Evolutionary conservation across 2,113 vertebrate genomes (phyloP), one percentile per base, ranked within the genome.

Genomic region (Pycnonotus jocosus): DNA sequence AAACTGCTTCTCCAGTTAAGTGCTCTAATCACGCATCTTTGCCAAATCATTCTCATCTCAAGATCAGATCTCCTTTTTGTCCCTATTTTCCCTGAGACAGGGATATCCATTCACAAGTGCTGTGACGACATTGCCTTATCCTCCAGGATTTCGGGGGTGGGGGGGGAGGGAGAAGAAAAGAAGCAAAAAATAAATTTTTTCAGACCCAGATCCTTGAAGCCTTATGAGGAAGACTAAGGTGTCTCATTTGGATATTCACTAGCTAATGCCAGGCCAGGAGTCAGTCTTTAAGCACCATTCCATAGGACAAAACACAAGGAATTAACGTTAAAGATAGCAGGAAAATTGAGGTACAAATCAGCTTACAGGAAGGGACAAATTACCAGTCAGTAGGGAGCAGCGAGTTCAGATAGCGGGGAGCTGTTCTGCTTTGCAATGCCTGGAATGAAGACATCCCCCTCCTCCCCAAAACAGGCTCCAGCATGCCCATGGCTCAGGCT

Each of bases 371-470:
- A 96, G 68, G 90, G 87, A 81, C 64, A 88, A 89, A 92, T 94
- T 92, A 93, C 48, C 64, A 74, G 35, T 69, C 71, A 81, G 72
- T 90, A 96, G 79, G 86, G 94, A 96, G 77, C 47, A 91, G 76
- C 92, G 51, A 81, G 88, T 91, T 83, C 80, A 92, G 91, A 90
- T 92, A 94, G 91, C 0, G 8, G 81, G 77, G 78, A 79, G 33
- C 65, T 72, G 66, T 21, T 77, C 54, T 28, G 38, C 31, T 93
- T 86, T 86, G 93, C 88, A 94, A 60, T 70, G 68, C 30, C 37
- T 90, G 90, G 92, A 96, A 96, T 83, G 79, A 88, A 96, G 79
- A 77, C 60, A 64, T 30, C 71, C 80, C 89, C 86, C 45, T 92
- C 89, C 57, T 92, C 48, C 65, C 48, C 68, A 69, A 80, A 66